Conservation (phyloP, 1,140 invertebrate genomes). For the Octopus sinensis region DNA sequence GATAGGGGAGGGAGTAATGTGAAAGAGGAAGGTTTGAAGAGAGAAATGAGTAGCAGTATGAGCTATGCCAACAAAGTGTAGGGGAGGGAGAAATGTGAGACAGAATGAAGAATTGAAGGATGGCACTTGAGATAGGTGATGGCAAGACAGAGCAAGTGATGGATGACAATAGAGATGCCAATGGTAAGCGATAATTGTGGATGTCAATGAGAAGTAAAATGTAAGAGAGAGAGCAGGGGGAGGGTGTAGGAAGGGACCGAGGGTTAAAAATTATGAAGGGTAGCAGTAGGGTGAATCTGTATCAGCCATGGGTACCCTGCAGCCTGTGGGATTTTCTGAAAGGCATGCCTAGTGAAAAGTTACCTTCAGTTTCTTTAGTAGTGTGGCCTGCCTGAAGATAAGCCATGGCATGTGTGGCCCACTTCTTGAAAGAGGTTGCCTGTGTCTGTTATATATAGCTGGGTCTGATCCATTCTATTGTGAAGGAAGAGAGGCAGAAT, state of each 20-base stretch:
- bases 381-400: neutral
- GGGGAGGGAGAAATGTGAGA: neutral
- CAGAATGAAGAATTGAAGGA: neutral
- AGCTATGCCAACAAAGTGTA: neutral
- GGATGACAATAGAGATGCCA: neutral
- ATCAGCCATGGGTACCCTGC: neutral
- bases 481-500: too few relatives aligned
- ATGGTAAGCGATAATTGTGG: too few relatives aligned
- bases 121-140: neutral
- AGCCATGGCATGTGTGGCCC: neutral
- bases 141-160: neutral
- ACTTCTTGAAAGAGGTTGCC: neutral
- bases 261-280: neutral
- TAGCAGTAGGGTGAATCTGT: neutral
- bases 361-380: neutral
- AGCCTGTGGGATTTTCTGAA: neutral
- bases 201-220: neutral
- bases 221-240: neutral
- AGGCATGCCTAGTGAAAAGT: neutral
- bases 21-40: neutral
- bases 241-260: neutral
- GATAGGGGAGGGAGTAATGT: neutral
- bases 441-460: neutral
- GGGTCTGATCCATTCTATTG: neutral
- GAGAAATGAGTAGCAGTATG: neutral